Evolutionary conservation across 2,113 vertebrate species (phyloP).

Genomic region (Xyliphius kryptos): DNA sequence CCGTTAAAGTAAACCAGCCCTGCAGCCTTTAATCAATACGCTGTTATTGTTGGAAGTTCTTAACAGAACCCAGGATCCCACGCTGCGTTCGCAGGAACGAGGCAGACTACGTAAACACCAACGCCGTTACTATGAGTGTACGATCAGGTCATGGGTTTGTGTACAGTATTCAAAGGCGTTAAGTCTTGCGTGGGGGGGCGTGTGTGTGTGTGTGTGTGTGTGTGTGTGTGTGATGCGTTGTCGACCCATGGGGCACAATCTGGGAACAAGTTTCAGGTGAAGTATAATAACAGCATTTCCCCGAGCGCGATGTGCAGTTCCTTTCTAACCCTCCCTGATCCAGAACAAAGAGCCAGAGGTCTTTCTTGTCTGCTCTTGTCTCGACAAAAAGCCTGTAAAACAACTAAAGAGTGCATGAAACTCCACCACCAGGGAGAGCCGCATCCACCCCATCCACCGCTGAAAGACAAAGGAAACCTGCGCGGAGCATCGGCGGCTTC

Average conservation of each 20-base stretch:
- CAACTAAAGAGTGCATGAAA: constrained; percentile 66
- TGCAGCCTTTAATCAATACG: too few species aligned
- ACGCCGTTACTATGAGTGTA: too few species aligned
- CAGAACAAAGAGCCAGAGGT: constrained; percentile 58
- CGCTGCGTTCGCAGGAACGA: too few species aligned
- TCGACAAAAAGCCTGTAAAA: constrained; percentile 58
- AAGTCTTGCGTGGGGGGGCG: background rate
- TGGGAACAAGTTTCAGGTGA: constrained; percentile 50
- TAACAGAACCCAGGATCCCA: too few species aligned
- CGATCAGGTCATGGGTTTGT: too few species aligned
- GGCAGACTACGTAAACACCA: too few species aligned
- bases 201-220: constrained; percentile 24
- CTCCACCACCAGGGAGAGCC: constrained; percentile 53
- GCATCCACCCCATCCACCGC: constrained; percentile 57
- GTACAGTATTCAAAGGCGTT: background rate
- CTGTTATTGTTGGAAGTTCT: too few species aligned
- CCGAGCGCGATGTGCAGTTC: constrained; percentile 48
- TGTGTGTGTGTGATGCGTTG: constrained; percentile 20
- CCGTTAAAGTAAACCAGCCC: too few species aligned
- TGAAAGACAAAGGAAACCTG: too few species aligned
- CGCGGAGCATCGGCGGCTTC: too few species aligned
- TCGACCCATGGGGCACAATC: constrained; percentile 44
- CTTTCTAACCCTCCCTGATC: constrained; percentile 53
- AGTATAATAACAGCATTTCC: constrained; percentile 55
- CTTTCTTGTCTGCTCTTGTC: constrained; percentile 62